These are phyloP conservation scores for Phenacoccus solenopsis DNA, from an alignment of 1,140 invertebrate genomes.

Conservation along the genomic window DNA sequence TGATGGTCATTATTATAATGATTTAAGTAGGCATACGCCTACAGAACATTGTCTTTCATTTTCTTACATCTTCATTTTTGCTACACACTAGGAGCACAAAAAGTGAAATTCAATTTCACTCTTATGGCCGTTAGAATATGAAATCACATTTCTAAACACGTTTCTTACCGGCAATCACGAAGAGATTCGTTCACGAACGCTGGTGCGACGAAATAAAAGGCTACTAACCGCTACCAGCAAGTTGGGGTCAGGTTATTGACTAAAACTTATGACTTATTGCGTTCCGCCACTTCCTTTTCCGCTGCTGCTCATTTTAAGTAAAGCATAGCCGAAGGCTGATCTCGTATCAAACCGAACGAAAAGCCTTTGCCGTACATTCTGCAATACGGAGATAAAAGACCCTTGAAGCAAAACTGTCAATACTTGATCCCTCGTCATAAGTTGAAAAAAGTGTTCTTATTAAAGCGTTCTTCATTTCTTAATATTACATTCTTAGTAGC, in stretches of 20 bases:
- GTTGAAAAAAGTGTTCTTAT: conserved; percentile 3
- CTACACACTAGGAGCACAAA: no score
- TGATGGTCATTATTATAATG: no score
- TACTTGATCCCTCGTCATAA: conserved; percentile 1
- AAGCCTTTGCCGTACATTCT: background rate
- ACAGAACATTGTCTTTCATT: no score
- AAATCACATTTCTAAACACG: no score
- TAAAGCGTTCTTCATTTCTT: conserved; percentile 2
- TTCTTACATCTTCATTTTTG: no score
- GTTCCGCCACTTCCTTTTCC: background rate
- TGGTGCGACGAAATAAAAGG: no score
- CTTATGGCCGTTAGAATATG: no score
- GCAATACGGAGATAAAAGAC: conserved; percentile 1
- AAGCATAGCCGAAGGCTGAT: background rate
- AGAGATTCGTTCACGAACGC: no score
- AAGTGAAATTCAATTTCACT: no score
- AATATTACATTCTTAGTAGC: background rate
- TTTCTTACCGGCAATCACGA: no score
- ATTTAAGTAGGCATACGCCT: no score
- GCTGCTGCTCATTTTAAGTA: background rate
- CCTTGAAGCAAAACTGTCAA: background rate
- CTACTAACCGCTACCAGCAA: background rate
- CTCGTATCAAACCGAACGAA: background rate
- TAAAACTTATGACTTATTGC: background rate
- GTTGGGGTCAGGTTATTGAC: background rate